Conservation (phyloP, 1,140 invertebrate genomes). For the Idris sp. region DNA sequence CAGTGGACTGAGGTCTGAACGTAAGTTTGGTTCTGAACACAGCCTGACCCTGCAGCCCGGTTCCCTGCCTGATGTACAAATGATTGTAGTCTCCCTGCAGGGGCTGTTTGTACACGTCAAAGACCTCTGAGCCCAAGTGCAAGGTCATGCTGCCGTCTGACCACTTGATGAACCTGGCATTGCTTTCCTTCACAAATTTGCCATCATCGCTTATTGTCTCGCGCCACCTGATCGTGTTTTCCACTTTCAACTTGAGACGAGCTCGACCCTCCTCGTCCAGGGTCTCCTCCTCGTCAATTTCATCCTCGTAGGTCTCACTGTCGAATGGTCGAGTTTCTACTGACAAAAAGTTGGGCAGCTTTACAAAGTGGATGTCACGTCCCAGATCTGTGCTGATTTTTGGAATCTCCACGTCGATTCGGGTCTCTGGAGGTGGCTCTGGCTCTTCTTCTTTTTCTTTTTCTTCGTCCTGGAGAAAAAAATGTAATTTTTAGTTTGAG, state of each 20-base stretch:
- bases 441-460: conserved; percentile 86
- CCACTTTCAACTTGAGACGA: conserved; percentile 94
- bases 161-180: conserved; percentile 97
- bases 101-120: conserved; percentile 97
- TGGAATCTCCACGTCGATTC: conserved; percentile 97
- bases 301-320: conserved; percentile 96
- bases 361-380: conserved; percentile 95
- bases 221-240: conserved; percentile 98
- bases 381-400: conserved; percentile 95
- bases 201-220: conserved; percentile 90
- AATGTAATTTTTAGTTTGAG: not conserved
- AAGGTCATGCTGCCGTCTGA: conserved; percentile 99
- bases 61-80: conserved; percentile 95
- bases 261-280: conserved; percentile 98
- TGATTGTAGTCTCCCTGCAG: conserved; percentile 87
- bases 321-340: conserved; percentile 97
- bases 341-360: conserved; percentile 94
- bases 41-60: conserved; percentile 97
- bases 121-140: conserved; percentile 97
- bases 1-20: conserved; percentile 98
- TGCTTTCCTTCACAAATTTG: conserved; percentile 92
- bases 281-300: conserved; percentile 99
- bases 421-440: conserved; percentile 91
- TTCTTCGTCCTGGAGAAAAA: conserved; percentile 75
- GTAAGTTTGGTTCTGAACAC: conserved; percentile 97